These are phyloP conservation scores for Siniperca scherzeri DNA, from an alignment of 2,797 vertebrate genomes.

Conservation along the genomic window DNA sequence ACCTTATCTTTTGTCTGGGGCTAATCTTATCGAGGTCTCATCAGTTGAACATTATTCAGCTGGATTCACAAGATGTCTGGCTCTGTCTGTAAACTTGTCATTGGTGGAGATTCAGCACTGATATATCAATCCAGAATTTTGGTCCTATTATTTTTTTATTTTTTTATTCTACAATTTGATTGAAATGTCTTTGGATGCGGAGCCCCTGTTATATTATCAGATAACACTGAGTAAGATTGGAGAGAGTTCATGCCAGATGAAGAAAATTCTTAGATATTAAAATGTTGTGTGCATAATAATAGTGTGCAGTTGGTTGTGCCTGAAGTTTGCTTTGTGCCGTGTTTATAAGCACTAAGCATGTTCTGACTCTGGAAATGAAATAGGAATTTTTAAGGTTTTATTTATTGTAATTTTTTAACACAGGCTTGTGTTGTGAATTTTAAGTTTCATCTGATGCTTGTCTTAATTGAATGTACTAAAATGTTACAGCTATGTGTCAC, in stretches of 20 bases:
- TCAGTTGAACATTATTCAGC: slow-evolving; percentile 25
- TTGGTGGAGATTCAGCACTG: slow-evolving; percentile 4
- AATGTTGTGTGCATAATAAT: neutral
- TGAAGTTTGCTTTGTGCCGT: neutral
- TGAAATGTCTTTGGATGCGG: slow-evolving; percentile 31
- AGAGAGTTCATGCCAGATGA: slow-evolving; percentile 26
- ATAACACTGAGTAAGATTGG: slow-evolving; percentile 50
- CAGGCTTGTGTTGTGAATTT: neutral
- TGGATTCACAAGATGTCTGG: slow-evolving; percentile 11
- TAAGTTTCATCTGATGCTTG: neutral
- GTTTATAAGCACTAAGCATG: neutral
- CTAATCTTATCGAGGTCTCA: slow-evolving; percentile 11
- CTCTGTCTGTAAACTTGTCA: neutral
- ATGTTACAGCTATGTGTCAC: neutral
- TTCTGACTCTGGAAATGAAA: slow-evolving; percentile 9
- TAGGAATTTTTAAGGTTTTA: neutral
- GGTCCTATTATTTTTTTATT: neutral
- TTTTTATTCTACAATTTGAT: slow-evolving; percentile 20
- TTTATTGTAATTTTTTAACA: neutral
- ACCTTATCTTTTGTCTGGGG: slow-evolving; percentile 1
- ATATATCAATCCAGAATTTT: neutral
- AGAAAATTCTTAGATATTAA: slow-evolving; percentile 35
- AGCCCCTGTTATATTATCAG: slow-evolving; percentile 44
- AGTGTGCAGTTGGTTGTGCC: neutral
- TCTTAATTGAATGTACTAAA: neutral